These are phyloP conservation scores for Hypsibius dujardini DNA, from an alignment of 1,140 invertebrate species.

Conservation along the genomic window DNA sequence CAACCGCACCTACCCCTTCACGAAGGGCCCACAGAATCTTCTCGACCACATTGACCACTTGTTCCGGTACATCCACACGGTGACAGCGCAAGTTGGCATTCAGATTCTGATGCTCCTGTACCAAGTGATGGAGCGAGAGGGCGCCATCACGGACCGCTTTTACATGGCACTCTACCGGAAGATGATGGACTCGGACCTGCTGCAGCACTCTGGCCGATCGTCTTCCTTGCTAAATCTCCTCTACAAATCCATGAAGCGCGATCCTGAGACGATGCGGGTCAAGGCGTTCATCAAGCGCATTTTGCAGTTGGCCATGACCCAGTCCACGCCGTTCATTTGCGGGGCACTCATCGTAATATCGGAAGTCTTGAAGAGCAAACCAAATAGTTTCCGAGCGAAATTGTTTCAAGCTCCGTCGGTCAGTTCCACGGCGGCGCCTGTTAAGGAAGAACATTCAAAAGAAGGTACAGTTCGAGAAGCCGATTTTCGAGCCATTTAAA, in stretches of 20 bases:
- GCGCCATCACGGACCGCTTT: conserved; percentile 47
- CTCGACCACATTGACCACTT: conserved; percentile 58
- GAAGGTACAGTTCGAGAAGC: conserved; percentile 29
- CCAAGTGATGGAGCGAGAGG: conserved; percentile 50
- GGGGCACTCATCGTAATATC: conserved; percentile 61
- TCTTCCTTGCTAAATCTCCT: conserved; percentile 70
- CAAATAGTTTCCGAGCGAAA: conserved; percentile 28
- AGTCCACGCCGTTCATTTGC: conserved; percentile 46
- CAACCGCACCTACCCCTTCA: conserved; percentile 61
- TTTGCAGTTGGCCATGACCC: conserved; percentile 37
- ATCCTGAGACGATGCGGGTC: conserved; percentile 49
- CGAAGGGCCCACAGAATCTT: conserved; percentile 38
- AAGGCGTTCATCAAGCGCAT: conserved; percentile 74
- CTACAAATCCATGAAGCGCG: conserved; percentile 61
- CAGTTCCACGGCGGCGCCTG: conserved; percentile 29
- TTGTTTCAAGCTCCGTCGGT: conserved; percentile 25
- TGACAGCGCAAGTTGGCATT: conserved; percentile 55
- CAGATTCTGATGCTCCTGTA: conserved; percentile 69
- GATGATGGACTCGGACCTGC: conserved; percentile 54
- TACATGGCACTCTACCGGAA: conserved; percentile 77
- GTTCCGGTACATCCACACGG: conserved; percentile 67
- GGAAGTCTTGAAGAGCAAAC: conserved; percentile 40
- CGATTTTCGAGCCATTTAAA: background rate
- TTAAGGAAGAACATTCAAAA: conserved; percentile 33
- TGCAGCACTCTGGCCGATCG: conserved; percentile 47